Conservation (phyloP, 2,113 vertebrate genomes). For the Mirounga angustirostris region DNA sequence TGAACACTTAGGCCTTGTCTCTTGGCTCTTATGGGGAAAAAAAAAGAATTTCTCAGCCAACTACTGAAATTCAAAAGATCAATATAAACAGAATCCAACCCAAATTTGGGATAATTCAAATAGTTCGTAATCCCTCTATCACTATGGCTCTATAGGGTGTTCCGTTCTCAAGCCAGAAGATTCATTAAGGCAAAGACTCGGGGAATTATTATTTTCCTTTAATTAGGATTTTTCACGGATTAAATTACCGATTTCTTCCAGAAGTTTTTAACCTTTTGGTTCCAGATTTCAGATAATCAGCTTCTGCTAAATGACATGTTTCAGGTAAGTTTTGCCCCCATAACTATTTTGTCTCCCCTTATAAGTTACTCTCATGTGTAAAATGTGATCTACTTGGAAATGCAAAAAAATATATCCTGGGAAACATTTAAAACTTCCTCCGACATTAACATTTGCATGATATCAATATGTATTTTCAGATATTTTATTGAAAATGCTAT, state of each 20-base stretch:
- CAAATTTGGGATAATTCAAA: not conserved
- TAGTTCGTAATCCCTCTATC: not conserved
- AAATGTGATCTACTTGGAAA: not conserved
- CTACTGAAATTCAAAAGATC: not conserved
- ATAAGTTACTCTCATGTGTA: not conserved
- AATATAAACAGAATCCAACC: not conserved
- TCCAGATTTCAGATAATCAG: not conserved
- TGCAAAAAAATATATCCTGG: not conserved
- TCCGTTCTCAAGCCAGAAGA: not conserved
- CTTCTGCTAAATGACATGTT: not conserved
- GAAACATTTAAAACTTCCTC: not conserved
- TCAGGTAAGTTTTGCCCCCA: not conserved
- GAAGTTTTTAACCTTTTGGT: not conserved
- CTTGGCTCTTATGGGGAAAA: not conserved
- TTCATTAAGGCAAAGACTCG: not conserved
- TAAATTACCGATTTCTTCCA: not conserved
- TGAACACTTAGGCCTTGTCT: too few species aligned
- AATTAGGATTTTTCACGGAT: not conserved
- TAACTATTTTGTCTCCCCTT: not conserved
- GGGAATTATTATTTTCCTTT: not conserved
- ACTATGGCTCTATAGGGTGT: too few species aligned
- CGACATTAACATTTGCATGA: not conserved
- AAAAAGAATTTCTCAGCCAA: not conserved
- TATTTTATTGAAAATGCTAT: not conserved
- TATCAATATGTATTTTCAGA: not conserved